phyloP scores from a whole-genome alignment of 1,140 invertebrate species.

The Doryteuthis pealeii region DNA sequence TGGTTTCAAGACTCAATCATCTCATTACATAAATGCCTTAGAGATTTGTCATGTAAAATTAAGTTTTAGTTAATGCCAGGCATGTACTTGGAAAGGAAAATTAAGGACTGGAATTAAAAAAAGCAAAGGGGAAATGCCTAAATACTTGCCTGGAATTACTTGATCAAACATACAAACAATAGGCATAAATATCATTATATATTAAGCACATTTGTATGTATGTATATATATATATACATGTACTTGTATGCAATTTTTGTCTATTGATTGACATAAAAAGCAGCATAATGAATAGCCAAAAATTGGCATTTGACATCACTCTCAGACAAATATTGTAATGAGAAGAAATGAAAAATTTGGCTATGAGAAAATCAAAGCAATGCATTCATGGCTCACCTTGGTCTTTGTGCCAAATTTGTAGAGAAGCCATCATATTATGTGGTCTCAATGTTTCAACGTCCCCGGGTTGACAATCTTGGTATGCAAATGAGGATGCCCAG shows the following conservation, averaged over 20 bases:
- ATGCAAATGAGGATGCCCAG: conserved; percentile 6
- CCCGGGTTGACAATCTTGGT: conserved; percentile 7
- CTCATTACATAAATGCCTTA: conserved; percentile 8
- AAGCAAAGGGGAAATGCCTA: too few relatives aligned
- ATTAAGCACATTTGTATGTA: too few relatives aligned
- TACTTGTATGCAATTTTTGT: too few relatives aligned
- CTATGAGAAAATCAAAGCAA: conserved; percentile 10
- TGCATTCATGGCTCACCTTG: conserved; percentile 10
- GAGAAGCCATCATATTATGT: conserved; percentile 10
- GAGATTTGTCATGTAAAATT: background rate
- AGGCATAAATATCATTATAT: too few relatives aligned
- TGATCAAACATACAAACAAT: too few relatives aligned
- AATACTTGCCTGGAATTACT: too few relatives aligned
- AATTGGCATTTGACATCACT: conserved; percentile 1
- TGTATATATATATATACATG: too few relatives aligned
- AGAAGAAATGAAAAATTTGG: conserved; percentile 9
- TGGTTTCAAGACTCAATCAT: background rate
- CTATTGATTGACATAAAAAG: too few relatives aligned
- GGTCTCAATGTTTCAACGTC: conserved; percentile 1
- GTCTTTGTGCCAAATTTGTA: conserved; percentile 10
- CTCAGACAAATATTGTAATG: conserved; percentile 10
- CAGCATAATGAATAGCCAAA: too few relatives aligned
- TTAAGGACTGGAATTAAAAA: too few relatives aligned
- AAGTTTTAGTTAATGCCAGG: too few relatives aligned
- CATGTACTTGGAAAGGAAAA: too few relatives aligned